Evolutionary conservation across 1,140 invertebrate species (phyloP).

Genomic region (Sycobia sp.): DNA sequence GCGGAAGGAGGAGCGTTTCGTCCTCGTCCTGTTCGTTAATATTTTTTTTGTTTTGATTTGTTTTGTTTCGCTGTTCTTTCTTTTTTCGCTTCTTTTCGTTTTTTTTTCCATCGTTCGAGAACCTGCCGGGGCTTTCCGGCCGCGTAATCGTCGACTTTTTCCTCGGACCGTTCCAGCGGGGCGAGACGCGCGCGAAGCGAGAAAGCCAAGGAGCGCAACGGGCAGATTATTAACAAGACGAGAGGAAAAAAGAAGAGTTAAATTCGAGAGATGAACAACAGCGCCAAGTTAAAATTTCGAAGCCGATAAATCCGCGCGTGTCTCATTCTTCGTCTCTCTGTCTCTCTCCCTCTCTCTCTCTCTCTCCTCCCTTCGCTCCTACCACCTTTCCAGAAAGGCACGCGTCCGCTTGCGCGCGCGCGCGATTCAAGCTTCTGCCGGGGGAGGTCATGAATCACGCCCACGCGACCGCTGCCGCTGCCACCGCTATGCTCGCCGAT

Average conservation of each 20-base stretch:
- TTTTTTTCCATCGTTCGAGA: too few species aligned
- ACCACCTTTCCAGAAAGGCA: slow-evolving; percentile 15
- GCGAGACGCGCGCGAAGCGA: neutral
- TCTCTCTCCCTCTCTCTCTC: slow-evolving; percentile 3
- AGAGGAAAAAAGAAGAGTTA: slow-evolving; percentile 1
- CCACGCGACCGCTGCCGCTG: slow-evolving; percentile 51
- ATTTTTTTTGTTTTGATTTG: too few species aligned
- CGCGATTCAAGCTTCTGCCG: slow-evolving; percentile 27
- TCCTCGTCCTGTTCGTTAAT: too few species aligned
- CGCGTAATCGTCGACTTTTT: too few species aligned
- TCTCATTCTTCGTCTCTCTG: slow-evolving; percentile 4
- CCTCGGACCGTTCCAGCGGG: too few species aligned
- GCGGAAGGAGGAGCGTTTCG: neutral
- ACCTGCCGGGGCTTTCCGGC: too few species aligned
- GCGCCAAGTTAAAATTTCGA: slow-evolving; percentile 43
- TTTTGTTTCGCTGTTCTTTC: neutral
- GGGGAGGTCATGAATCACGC: slow-evolving; percentile 54
- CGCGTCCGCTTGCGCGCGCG: slow-evolving; percentile 3
- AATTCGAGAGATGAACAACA: slow-evolving; percentile 20
- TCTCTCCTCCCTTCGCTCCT: too few species aligned
- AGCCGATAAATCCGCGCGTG: slow-evolving; percentile 31
- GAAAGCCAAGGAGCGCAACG: neutral
- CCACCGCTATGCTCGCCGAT: slow-evolving; percentile 50
- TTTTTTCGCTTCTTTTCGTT: too few species aligned
- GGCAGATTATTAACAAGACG: neutral